These are phyloP conservation scores for Pluvialis apricaria DNA, from an alignment of 2,113 vertebrate genomes.

Conservation along the genomic window DNA sequence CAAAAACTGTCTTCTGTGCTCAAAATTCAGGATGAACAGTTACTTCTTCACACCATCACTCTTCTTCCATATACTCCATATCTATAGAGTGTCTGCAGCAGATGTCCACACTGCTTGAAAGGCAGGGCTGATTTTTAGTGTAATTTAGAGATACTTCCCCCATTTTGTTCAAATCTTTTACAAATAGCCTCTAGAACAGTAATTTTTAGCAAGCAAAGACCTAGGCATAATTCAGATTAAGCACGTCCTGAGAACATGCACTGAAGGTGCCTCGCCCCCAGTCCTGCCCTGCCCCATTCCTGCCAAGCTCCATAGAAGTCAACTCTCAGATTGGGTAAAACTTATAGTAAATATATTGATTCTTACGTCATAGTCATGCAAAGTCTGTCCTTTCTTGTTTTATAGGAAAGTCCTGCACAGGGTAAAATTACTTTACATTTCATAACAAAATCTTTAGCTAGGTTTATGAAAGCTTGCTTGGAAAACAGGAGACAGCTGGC, in stretches of 20 bases:
- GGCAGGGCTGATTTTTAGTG: background rate
- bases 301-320: background rate
- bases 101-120: background rate
- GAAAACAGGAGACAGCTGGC: background rate
- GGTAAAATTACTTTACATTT: background rate
- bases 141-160: background rate
- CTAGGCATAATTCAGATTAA: background rate
- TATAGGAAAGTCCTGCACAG: background rate
- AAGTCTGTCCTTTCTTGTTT: background rate
- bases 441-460: background rate
- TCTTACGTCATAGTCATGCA: background rate
- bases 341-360: background rate
- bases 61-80: background rate
- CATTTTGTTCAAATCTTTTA: background rate
- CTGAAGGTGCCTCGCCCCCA: background rate
- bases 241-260: accelerated
- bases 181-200: background rate
- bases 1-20: background rate
- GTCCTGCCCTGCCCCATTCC: background rate
- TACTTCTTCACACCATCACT: background rate
- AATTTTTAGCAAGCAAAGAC: background rate
- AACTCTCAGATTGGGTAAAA: background rate
- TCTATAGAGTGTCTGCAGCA: background rate
- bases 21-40: background rate
- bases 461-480: background rate